These are phyloP conservation scores for Ictalurus punctatus DNA, from an alignment of 2,113 vertebrate species.

Conservation along the genomic window DNA sequence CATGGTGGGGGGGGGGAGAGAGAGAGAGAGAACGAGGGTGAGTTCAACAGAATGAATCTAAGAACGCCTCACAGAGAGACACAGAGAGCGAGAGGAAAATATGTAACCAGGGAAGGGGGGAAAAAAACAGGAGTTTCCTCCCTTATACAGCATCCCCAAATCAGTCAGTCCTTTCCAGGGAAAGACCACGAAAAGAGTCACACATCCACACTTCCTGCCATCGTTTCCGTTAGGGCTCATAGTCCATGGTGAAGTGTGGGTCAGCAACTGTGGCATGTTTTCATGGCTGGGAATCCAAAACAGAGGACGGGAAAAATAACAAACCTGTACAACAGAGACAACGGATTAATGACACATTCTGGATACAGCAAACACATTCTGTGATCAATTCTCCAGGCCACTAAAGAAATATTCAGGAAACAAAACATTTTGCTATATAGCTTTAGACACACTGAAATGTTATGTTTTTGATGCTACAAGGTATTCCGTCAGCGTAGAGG, in stretches of 20 bases:
- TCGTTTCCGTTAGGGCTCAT: slow-evolving; percentile 44
- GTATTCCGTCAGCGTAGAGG: background rate
- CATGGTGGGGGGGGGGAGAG: background rate
- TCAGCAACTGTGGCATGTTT: slow-evolving; percentile 28
- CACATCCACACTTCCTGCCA: slow-evolving; percentile 42
- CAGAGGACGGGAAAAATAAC: slow-evolving; percentile 9
- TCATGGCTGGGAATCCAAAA: slow-evolving; percentile 38
- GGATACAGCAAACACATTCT: background rate
- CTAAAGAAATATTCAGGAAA: background rate
- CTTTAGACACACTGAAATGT: background rate
- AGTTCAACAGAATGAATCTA: background rate
- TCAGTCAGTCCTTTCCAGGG: slow-evolving; percentile 34
- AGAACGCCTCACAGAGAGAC: background rate
- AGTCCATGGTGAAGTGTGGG: slow-evolving; percentile 29
- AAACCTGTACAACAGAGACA: slow-evolving; percentile 25
- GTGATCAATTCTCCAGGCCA: background rate
- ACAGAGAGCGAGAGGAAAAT: background rate
- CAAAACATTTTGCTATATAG: background rate
- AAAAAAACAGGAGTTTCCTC: slow-evolving; percentile 18
- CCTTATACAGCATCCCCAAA: slow-evolving; percentile 32
- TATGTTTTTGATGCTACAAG: background rate
- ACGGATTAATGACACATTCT: background rate
- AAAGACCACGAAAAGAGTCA: slow-evolving; percentile 5
- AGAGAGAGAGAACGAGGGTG: background rate
- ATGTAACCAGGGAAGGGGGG: background rate